Percentiles rank a stretch among this genome's conserved stretches.
Evolutionary conservation across 2,797 vertebrate species (phyloP).

Genomic region (Ctenosaura bakeri): DNA sequence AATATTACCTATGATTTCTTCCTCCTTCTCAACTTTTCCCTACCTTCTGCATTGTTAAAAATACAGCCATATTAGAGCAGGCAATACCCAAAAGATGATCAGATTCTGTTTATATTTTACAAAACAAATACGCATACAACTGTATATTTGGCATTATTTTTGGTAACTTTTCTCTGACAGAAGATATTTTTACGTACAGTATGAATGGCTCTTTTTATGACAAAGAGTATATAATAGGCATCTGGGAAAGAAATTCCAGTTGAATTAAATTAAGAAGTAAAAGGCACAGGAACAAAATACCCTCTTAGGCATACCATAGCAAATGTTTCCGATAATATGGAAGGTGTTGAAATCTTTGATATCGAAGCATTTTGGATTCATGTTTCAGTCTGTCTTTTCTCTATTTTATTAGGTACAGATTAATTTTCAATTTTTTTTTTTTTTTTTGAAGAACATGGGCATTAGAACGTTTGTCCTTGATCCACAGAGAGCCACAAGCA

Average conservation of each 20-base stretch:
- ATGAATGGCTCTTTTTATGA: constrained; percentile 70
- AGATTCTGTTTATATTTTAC: constrained; percentile 76
- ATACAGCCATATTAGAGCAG: constrained; percentile 75
- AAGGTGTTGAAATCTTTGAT: constrained; percentile 61
- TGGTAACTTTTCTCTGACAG: constrained; percentile 75
- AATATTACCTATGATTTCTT: constrained; percentile 55
- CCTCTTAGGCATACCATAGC: constrained; percentile 49
- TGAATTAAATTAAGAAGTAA: constrained; percentile 73
- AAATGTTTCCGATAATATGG: constrained; percentile 65
- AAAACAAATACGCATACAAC: constrained; percentile 65
- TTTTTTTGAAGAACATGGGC: constrained; percentile 39
- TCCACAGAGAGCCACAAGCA: neutral
- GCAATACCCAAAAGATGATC: constrained; percentile 75
- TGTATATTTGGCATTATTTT: constrained; percentile 78
- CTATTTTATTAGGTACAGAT: constrained; percentile 43
- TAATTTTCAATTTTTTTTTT: constrained; percentile 2
- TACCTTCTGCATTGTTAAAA: constrained; percentile 65
- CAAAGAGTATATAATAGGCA: constrained; percentile 55
- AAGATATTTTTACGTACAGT: constrained; percentile 77
- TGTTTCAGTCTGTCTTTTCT: constrained; percentile 61
- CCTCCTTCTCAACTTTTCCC: constrained; percentile 46
- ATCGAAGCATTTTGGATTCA: constrained; percentile 68
- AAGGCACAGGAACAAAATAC: constrained; percentile 49
- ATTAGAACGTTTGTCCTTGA: neutral
- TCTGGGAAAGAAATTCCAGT: constrained; percentile 71